Evolutionary conservation across 2,888 invertebrate genomes (phyloP), one percentile per base, ranked within the genome.

Genomic region (Drosophila colorata): DNA sequence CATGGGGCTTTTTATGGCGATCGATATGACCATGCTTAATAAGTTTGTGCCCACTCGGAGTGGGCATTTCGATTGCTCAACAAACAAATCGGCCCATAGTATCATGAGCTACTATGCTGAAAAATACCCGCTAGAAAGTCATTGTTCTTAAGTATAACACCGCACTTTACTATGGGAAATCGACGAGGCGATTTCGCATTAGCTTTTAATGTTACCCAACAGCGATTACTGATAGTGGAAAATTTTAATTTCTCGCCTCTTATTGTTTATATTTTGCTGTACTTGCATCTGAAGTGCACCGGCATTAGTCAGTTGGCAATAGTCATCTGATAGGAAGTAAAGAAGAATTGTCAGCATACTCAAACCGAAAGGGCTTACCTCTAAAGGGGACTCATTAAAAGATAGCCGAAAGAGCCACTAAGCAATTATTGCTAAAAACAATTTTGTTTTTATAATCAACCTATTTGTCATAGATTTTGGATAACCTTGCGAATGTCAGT

Each of bases 61-160:
- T 87, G 63, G 53, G 28, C 48, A 61, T 31, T 64, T 82, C 56
- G 66, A 88, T 84, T 69, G 87, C 69, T 87, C 28, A 37, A 46
- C 74, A 82, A 88, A 88, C 56, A 87, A n/a, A 14, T 13, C 13
- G 31, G 18, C 31, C 25, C 23, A 13, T 31, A 13, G 20, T 35
- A 43, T 11, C 41, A 38, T 47, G 67, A 37, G 66, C 56, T 78
- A 51, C 61, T 47, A 49, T 37, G 28, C 40, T 35, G 16, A 28
- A 37, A 38, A 61, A 60, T 56, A 53, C 55, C 28, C 28, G 5
- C 38, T 38, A n/a, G 20, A 51, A 18, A 69, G 64, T 35, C 64
- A 74, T 86, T 82, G 83, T 85, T 69, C 35, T 64, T 43, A 18
- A 41, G 51, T 53, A 16, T 25, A 25, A 35, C 43, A 51, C 35